phyloP scores from a whole-genome alignment of 2,888 invertebrate genomes.

The Diachrysia chrysitis region DNA sequence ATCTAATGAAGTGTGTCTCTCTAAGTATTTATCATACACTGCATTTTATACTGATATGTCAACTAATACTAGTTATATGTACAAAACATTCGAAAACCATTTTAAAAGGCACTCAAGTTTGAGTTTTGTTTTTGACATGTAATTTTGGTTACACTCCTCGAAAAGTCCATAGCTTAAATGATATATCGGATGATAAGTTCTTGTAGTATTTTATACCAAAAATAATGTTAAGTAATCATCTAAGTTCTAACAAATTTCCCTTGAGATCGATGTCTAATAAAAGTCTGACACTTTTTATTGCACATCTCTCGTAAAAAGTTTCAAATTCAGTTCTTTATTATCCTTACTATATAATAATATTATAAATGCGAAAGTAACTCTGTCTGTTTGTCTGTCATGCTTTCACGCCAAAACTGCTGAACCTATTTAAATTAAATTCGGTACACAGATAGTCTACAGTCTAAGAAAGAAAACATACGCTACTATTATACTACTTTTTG shows the following conservation, averaged over 20 bases:
- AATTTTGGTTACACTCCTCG: background rate
- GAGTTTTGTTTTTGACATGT: background rate
- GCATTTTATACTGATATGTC: slow-evolving; percentile 4
- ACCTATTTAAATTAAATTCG: no score
- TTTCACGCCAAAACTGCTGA: no score
- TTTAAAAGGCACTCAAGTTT: background rate
- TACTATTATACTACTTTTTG: no score
- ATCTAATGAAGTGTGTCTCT: slow-evolving; percentile 48
- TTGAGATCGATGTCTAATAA: slow-evolving; percentile 2
- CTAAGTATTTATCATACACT: slow-evolving; percentile 3
- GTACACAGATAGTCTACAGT: no score
- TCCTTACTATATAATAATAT: no score
- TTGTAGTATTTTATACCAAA: background rate
- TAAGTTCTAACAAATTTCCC: background rate
- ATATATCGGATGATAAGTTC: background rate
- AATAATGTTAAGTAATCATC: background rate
- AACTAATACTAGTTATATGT: background rate
- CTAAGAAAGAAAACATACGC: no score
- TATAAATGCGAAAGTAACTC: no score
- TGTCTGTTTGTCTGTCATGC: no score
- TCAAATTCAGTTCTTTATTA: background rate
- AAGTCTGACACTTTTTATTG: background rate
- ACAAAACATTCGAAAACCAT: background rate
- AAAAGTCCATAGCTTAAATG: background rate
- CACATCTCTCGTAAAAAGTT: background rate